phyloP scores from a whole-genome alignment of 2,113 vertebrate genomes.

The Neopipo cinnamomea region DNA sequence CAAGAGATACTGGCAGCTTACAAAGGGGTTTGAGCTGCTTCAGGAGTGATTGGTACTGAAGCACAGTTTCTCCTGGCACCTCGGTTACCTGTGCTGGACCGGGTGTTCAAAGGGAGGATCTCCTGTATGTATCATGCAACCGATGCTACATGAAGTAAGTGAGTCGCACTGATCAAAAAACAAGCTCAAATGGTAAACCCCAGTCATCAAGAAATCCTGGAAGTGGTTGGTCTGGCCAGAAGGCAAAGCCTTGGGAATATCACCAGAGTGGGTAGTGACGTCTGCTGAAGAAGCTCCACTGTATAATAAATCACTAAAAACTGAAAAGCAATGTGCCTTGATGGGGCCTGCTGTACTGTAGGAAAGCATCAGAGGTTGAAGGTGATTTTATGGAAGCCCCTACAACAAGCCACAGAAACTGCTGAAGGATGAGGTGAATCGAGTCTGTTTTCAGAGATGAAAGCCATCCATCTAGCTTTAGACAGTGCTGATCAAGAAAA shows the following conservation, averaged over 20 bases:
- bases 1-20: neutral
- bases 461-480: neutral
- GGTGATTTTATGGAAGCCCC: too few relatives aligned
- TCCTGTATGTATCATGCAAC: neutral
- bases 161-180: neutral
- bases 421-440: neutral
- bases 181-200: neutral
- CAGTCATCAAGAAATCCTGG: neutral
- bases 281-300: neutral
- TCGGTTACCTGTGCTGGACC: neutral
- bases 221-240: neutral
- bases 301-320: neutral
- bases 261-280: neutral
- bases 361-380: neutral
- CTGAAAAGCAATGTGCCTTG: neutral
- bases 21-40: neutral
- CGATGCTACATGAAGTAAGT: neutral
- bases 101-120: neutral
- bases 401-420: fast-evolving
- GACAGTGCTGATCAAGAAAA: neutral
- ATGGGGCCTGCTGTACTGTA: neutral
- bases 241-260: neutral
- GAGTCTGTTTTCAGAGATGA: neutral
- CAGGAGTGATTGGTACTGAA: neutral
- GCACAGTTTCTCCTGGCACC: neutral